Base-by-base conservation (phyloP, 2,888 invertebrate genomes). In the Parnassius mnemosyne region DNA sequence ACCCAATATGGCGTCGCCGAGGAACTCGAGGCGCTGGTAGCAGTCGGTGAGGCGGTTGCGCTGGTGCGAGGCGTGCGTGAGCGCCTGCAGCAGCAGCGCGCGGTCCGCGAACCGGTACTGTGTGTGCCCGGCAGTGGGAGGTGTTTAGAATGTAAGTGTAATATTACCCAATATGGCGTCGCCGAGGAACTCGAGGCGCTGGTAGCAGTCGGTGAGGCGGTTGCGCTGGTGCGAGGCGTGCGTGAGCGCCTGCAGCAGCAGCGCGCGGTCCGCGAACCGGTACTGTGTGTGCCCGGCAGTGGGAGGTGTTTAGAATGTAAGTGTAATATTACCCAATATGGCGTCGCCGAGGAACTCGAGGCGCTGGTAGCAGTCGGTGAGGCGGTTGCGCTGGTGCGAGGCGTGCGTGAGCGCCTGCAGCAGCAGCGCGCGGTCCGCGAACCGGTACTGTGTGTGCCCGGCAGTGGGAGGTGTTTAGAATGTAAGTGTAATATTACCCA, bases 311-410 rank as follows among this genome's bases (percentile, higher is more conserved):
- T 1, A 20, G 20, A 3, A 34, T 34, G 7, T 7, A 34, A 7
- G 0, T 34, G 34, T 1, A 34, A 34, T 7, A 34, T 75, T 42
- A 90, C 92, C 95, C 49, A 97, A 84, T 60, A 98, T 97, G 25
- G 98, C 98, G 87, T 99, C 98, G 1, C 98, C 98, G 0, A 99
- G 92, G 89, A 99, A 99, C 87, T 99, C 98, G 16, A 99, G 89
- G 12, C 99, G 93, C 87, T 99, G 98, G 81, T 99, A 99, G 86
- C 99, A 99, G 86, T 99, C 99, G 0, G 99, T 99, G 25, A 99
- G 92, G 2, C 95, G 93, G 87, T 99, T 99, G 57, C 96, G 96
- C 67, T 96, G 96, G 81, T 98, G 99, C 0, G 99, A 99, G 1
- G 99, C 99, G 92, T 99, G 99, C 0, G 99, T 99, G 83, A 99